Conservation (phyloP, 2,888 invertebrate species). For the Drosophila kuntzei region DNA sequence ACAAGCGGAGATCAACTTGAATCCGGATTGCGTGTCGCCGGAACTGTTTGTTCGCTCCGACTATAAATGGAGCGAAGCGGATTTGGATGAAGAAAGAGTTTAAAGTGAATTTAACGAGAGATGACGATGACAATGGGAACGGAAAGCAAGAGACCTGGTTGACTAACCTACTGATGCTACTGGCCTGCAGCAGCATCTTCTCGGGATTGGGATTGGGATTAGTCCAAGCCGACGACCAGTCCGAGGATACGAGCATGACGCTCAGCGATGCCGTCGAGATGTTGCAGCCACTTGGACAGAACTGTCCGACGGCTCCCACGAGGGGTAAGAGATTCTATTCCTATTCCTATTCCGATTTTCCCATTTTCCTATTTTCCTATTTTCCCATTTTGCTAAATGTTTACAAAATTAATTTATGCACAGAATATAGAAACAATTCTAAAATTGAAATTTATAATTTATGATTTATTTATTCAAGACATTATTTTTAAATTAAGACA, state of each 20-base stretch:
- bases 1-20: not conserved
- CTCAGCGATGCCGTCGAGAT: constrained; percentile 64
- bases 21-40: constrained; percentile 16
- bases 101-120: not conserved
- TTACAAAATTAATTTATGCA: no score
- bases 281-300: constrained; percentile 60
- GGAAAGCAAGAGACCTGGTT: constrained; percentile 19
- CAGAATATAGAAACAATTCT: no score
- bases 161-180: constrained; percentile 23
- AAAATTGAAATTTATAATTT: no score
- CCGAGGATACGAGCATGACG: constrained; percentile 53
- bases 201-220: constrained; percentile 22
- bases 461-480: no score
- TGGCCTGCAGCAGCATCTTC: constrained; percentile 33
- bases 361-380: no score
- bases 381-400: no score
- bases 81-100: not conserved
- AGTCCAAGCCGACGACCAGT: constrained; percentile 43
- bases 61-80: constrained; percentile 11
- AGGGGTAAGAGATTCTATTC: constrained; percentile 29
- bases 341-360: no score
- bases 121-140: constrained; percentile 15
- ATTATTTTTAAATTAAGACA: no score
- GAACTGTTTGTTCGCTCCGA: not conserved
- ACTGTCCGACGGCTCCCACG: constrained; percentile 61